phyloP scores from a whole-genome alignment of 2,113 vertebrate species.

The Lathamus discolor region DNA sequence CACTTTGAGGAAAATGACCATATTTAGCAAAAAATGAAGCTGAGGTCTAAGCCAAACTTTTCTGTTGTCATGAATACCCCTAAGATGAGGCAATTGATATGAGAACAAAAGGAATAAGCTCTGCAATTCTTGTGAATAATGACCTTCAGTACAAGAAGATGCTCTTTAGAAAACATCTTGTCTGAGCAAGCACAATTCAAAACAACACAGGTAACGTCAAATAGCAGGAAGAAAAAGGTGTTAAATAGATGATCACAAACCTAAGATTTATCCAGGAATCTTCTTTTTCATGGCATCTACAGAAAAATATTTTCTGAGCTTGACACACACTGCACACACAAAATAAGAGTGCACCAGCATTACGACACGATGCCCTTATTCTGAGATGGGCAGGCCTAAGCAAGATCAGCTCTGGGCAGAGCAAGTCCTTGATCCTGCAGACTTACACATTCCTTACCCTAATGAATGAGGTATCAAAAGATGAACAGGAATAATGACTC shows the following conservation, averaged over 20 bases:
- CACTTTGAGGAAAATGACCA: background rate
- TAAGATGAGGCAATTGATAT: background rate
- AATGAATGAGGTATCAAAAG: background rate
- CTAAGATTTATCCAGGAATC: background rate
- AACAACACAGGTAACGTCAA: background rate
- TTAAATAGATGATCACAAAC: background rate
- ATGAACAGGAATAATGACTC: background rate
- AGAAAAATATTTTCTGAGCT: background rate
- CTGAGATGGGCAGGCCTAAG: background rate
- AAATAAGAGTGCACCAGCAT: background rate
- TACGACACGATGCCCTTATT: fast-evolving
- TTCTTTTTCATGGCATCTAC: background rate
- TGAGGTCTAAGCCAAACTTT: background rate
- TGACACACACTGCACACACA: background rate
- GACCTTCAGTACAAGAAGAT: background rate
- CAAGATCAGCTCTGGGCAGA: background rate
- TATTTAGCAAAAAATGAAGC: background rate
- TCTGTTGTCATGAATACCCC: background rate
- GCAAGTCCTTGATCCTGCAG: background rate
- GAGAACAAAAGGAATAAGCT: background rate
- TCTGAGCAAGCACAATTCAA: background rate
- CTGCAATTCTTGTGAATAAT: background rate
- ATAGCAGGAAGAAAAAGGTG: background rate
- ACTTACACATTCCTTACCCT: too few relatives aligned
- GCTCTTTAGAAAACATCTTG: background rate